Evolutionary conservation across 2,888 invertebrate genomes (phyloP).

Genomic region (Torymus tubicola): DNA sequence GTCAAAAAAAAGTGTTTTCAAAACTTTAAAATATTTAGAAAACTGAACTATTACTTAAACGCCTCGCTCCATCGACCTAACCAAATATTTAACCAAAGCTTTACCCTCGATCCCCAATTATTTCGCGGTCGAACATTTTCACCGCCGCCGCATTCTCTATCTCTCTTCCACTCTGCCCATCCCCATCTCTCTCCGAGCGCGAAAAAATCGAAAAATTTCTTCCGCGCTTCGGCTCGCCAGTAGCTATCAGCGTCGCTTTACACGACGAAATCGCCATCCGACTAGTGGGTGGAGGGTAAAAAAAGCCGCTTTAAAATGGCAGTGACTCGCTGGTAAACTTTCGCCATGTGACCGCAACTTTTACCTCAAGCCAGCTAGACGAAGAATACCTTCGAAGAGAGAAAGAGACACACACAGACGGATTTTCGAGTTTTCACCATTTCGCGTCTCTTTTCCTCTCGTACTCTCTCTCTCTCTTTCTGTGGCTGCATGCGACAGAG

Average conservation of each 20-base stretch:
- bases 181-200: no score
- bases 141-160: no score
- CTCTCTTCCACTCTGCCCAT: no score
- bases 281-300: not conserved
- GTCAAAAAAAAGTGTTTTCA: no score
- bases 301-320: constrained; percentile 51
- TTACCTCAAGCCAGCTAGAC: constrained; percentile 65
- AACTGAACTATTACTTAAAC: no score
- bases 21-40: no score
- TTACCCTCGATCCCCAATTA: no score
- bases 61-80: no score
- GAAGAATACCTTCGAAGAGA: constrained; percentile 3
- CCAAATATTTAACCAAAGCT: no score
- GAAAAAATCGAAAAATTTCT: no score
- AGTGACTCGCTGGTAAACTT: constrained; percentile 68
- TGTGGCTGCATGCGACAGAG: not conserved
- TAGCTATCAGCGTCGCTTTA: not conserved
- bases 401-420: not conserved
- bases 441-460: not conserved
- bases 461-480: not conserved
- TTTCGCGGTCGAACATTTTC: no score
- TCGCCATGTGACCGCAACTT: constrained; percentile 70
- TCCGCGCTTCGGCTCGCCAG: no score
- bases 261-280: not conserved
- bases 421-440: constrained; percentile 20